Base-by-base conservation (phyloP, 2,113 vertebrate species). In the Pipra filicauda region DNA sequence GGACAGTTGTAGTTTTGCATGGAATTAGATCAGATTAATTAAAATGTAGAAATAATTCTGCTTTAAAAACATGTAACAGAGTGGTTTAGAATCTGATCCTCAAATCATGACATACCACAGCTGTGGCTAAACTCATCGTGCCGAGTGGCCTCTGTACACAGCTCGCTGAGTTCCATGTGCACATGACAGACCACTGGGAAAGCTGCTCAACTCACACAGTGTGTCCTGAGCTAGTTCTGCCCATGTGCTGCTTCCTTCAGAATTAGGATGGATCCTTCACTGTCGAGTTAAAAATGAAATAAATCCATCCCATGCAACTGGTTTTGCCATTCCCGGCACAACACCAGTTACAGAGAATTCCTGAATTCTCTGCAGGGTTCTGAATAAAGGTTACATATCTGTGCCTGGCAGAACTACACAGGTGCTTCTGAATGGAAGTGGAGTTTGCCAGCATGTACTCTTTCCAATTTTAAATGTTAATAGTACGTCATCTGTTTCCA, bases 121-220 rank as follows among this genome's bases (percentile, higher is more conserved):
- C 2, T 62, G 55, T 39, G 46, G 55, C 80, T 58, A 22, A 92
- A 80, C 37, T 77, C n/a, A 48, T 26, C 49, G 5, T 1, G 2
- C 11, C 48, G 13, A 51, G 88, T 79, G 77, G 57, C 22, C 66
- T 54, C 16, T 72, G 70, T 8, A 66, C 11, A 6, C 22, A 62
- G 43, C 41, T 74, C 46, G n/a, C 30, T 39, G 31, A 78, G 33
- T 9, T 59, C 28, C 39, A 39, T 0, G 4, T 17, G 54, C 49
- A 43, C 78, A 70, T 19, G 22, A 16, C 85, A 91, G 51, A 62
- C 11, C 46, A 22, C 15, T 44, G 12, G 57, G 41, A 62, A 66
- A 92, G n/a, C 41, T 35, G 26, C 19, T 71, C 1, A 1, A 35
- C n/a, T 72, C 2, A 8, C 37, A 33, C 4, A 39, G 75, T 0